Conservation (phyloP, 2,113 vertebrate species). For the Microcebus murinus region DNA sequence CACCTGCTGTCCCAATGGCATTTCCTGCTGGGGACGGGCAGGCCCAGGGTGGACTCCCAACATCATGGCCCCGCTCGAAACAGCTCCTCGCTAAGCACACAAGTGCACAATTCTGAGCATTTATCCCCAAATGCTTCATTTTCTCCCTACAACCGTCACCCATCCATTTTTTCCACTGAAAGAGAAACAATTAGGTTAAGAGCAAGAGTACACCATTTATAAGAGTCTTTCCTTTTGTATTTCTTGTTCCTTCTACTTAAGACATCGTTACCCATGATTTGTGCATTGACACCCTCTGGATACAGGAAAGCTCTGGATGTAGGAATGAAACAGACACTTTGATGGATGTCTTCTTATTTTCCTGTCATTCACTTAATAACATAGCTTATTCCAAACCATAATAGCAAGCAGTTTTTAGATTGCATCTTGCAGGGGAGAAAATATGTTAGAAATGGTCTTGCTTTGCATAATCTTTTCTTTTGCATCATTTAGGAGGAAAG, state of each 20-base stretch:
- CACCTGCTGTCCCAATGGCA: no score
- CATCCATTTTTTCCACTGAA: not conserved
- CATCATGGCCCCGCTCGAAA: not conserved
- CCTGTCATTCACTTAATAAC: constrained; percentile 74
- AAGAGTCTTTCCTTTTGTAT: not conserved
- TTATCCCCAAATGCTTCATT: not conserved
- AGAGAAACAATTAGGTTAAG: constrained; percentile 23
- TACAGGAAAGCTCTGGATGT: constrained; percentile 11
- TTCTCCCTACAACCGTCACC: not conserved
- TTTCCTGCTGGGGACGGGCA: not conserved
- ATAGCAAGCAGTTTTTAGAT: constrained; percentile 70
- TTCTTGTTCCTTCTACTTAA: constrained; percentile 62
- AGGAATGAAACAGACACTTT: constrained; percentile 63
- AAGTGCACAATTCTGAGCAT: not conserved
- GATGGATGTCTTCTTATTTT: constrained; percentile 74
- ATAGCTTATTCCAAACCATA: constrained; percentile 59
- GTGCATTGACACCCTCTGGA: constrained; percentile 35
- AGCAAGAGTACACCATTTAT: constrained; percentile 39
- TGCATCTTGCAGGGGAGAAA: constrained; percentile 59
- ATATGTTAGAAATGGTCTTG: constrained; percentile 46
- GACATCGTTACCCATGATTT: constrained; percentile 46
- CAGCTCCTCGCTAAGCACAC: not conserved
- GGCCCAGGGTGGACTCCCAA: accelerated
- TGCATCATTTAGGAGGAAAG: not conserved
- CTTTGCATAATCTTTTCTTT: constrained; percentile 41